These are phyloP conservation scores for Trissolcus japonicus DNA, from an alignment of 2,888 invertebrate species.

Conservation along the genomic window DNA sequence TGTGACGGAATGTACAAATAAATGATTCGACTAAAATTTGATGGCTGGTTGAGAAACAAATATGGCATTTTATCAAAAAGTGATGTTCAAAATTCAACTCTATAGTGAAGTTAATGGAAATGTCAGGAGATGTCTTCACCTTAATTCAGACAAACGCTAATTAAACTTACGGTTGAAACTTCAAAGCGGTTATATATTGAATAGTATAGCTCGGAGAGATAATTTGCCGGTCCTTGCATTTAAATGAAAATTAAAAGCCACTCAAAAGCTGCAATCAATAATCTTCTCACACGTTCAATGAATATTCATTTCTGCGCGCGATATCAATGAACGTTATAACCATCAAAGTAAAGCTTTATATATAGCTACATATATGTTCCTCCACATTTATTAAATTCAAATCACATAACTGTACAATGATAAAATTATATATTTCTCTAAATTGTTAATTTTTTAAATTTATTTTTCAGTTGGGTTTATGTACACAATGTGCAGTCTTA, in stretches of 20 bases:
- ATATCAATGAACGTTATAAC: no score
- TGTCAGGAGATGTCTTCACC: conserved; percentile 49
- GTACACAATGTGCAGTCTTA: no score
- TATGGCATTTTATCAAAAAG: no score
- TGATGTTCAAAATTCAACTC: neutral
- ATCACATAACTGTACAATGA: neutral
- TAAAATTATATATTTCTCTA: no score
- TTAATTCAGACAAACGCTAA: conserved; percentile 42
- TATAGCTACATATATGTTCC: no score
- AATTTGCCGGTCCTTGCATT: conserved; percentile 52
- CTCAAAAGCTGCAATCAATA: conserved; percentile 50
- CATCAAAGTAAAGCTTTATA: no score
- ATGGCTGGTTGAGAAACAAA: no score
- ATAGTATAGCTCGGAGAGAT: conserved; percentile 43
- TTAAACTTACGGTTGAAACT: conserved; percentile 51
- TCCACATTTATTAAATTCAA: neutral
- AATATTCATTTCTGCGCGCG: conserved; percentile 38
- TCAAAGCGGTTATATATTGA: conserved; percentile 46
- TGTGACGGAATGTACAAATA: no score
- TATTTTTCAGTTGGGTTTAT: no score
- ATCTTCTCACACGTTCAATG: conserved; percentile 44
- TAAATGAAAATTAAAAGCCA: conserved; percentile 56
- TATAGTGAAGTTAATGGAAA: conserved; percentile 31
- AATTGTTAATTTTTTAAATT: no score
- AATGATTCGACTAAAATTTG: no score